These are phyloP conservation scores for Cantharis rufa DNA, from an alignment of 2,888 invertebrate genomes.

Conservation along the genomic window DNA sequence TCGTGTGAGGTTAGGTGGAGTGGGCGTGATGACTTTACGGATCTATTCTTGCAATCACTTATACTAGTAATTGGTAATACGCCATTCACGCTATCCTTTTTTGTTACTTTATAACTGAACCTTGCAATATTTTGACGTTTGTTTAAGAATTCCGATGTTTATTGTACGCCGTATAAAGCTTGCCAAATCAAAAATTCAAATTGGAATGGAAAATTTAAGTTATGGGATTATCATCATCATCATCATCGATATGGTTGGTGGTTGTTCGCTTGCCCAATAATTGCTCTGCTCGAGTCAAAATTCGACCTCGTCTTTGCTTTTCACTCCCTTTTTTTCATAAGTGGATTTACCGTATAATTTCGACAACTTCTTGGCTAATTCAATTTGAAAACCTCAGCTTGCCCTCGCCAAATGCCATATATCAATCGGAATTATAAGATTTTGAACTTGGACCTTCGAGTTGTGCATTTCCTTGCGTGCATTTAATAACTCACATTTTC, in stretches of 20 bases:
- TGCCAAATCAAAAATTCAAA: background rate
- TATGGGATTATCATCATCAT: background rate
- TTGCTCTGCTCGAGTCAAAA: background rate
- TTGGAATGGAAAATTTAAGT: background rate
- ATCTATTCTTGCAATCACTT: constrained; percentile 40
- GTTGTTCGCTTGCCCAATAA: background rate
- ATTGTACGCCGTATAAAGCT: background rate
- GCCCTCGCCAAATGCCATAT: background rate
- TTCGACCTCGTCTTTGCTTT: background rate
- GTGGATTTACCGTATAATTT: background rate
- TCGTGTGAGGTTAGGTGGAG: constrained; percentile 40
- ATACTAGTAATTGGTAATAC: constrained; percentile 29
- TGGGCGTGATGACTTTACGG: constrained; percentile 44
- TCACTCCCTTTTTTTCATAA: background rate
- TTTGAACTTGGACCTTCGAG: background rate
- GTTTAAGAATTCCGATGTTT: background rate
- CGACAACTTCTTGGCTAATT: background rate
- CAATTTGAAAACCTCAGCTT: background rate
- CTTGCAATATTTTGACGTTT: constrained; percentile 14
- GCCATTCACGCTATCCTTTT: constrained; percentile 30
- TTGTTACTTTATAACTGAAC: constrained; percentile 5
- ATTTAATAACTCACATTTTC: constrained; percentile 7
- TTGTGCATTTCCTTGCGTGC: constrained; percentile 3
- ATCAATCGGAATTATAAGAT: background rate
- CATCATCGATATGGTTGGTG: background rate